Base-by-base conservation (phyloP, 2,113 vertebrate species). In the Sapajus apella region DNA sequence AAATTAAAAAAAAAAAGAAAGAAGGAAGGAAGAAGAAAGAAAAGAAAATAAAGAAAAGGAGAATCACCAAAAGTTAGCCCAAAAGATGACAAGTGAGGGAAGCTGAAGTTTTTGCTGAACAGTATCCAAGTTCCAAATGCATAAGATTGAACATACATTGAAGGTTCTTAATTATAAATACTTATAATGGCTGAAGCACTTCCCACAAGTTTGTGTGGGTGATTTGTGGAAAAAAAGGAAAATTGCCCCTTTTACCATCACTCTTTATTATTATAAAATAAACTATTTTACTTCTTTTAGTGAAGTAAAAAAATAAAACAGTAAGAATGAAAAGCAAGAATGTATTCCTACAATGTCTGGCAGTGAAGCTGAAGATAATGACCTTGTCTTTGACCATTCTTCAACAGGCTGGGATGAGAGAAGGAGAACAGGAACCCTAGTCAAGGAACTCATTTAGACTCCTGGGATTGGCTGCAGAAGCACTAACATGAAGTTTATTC, bases 401-500 rank as follows among this genome's bases (percentile, higher is more conserved):
- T 99, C 99, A 88, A 94, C 97, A 23, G 98, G 98, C 70, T 98
- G 97, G 21, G 98, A 98, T 21, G 99, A 99, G 95, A 99, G 99
- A 95, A 99, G 99, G 81, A 98, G 99, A 88, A 98, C 99, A 75
- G 99, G 98, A 64, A 99, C 99, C 89, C 96, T 99, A 86, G 99
- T 99, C 80, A 99, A 99, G 96, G 99, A 99, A 92, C 99, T 99
- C 0, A 98, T 99, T 75, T 99, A 99, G 98, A 99, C 99, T 98
- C 98, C 92, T 98, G 99, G 64, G 98, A 99, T 98, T 99, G 99
- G 99, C 98, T 99, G 20, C 99, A 99, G 37, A 99, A 99, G 93
- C 99, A 99, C 97, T 98, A 99, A n/a, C 99, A 99, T 96, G 99
- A 99, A 70, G 99, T 99, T n/a, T 99, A 99, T 94, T 99, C 99